phyloP scores from a whole-genome alignment of 2,888 invertebrate species.

The Choristoneura rosaceana region DNA sequence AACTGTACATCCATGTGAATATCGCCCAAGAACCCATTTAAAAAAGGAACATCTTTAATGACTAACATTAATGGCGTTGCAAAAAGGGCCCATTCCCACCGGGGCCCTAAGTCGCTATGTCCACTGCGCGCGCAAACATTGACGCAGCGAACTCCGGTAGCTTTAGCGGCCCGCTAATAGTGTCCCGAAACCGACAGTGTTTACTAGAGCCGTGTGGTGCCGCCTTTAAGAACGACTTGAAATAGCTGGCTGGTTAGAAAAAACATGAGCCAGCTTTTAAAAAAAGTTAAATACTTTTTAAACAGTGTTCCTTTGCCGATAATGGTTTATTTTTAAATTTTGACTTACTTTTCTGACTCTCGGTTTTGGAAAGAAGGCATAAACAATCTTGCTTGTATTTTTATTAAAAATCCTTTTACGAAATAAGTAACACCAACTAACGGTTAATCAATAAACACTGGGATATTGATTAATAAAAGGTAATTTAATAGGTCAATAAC shows the following conservation, averaged over 20 bases:
- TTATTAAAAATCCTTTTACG: too few relatives aligned
- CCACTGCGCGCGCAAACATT: slow-evolving; percentile 49
- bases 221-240: not conserved
- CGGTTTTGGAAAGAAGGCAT: too few relatives aligned
- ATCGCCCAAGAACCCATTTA: not conserved
- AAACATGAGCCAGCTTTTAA: not conserved
- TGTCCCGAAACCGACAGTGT: slow-evolving; percentile 65
- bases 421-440: too few relatives aligned
- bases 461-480: too few relatives aligned
- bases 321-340: too few relatives aligned
- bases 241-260: too few relatives aligned
- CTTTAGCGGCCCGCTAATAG: slow-evolving; percentile 79
- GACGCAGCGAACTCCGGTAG: slow-evolving; percentile 72
- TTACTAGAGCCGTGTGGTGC: slow-evolving; percentile 35
- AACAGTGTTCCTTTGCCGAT: too few relatives aligned
- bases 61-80: slow-evolving; percentile 32
- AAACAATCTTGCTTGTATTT: too few relatives aligned
- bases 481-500: too few relatives aligned
- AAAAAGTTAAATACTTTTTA: not conserved
- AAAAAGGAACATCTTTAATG: slow-evolving; percentile 12
- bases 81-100: slow-evolving; percentile 52
- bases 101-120: slow-evolving; percentile 54
- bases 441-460: too few relatives aligned
- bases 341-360: too few relatives aligned
- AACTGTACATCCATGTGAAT: not conserved